These are phyloP conservation scores for Lagria hirta DNA, from an alignment of 2,888 invertebrate genomes.

Conservation along the genomic window DNA sequence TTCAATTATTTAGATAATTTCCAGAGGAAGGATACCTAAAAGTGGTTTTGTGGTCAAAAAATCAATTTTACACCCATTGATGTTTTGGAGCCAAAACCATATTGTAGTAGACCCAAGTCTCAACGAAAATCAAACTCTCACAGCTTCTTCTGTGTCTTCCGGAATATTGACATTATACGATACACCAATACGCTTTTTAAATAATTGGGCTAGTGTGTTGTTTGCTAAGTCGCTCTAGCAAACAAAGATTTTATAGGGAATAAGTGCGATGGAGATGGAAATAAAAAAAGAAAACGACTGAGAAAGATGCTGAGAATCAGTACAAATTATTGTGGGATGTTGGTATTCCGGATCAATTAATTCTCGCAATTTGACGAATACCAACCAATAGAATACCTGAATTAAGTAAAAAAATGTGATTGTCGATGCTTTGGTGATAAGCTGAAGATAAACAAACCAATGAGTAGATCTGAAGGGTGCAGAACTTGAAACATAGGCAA, in stretches of 20 bases:
- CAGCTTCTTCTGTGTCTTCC: slow-evolving; percentile 23
- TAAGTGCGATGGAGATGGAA: slow-evolving; percentile 1
- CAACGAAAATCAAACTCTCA: slow-evolving; percentile 45
- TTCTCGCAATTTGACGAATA: slow-evolving; percentile 16
- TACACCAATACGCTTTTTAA: slow-evolving; percentile 23
- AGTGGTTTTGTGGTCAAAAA: too few species aligned
- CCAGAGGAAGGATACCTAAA: too few species aligned
- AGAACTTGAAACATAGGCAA: slow-evolving; percentile 33
- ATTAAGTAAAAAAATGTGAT: slow-evolving; percentile 39
- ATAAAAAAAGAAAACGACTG: slow-evolving; percentile 5
- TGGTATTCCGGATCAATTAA: slow-evolving; percentile 23
- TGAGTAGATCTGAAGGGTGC: slow-evolving; percentile 28
- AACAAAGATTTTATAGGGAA: slow-evolving; percentile 5
- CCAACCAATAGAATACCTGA: slow-evolving; percentile 24
- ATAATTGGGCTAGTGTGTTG: slow-evolving; percentile 10
- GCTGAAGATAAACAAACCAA: slow-evolving; percentile 31
- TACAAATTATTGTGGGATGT: slow-evolving; percentile 27
- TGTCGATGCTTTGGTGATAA: slow-evolving; percentile 42
- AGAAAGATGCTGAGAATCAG: slow-evolving; percentile 10
- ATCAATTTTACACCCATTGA: too few species aligned
- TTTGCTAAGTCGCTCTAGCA: slow-evolving; percentile 14
- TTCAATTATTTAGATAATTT: too few species aligned
- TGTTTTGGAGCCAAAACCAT: too few species aligned
- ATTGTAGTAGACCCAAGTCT: slow-evolving; percentile 32
- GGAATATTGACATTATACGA: slow-evolving; percentile 26